Base-by-base conservation (phyloP, 1,140 invertebrate genomes). In the Caerostris extrusa region DNA sequence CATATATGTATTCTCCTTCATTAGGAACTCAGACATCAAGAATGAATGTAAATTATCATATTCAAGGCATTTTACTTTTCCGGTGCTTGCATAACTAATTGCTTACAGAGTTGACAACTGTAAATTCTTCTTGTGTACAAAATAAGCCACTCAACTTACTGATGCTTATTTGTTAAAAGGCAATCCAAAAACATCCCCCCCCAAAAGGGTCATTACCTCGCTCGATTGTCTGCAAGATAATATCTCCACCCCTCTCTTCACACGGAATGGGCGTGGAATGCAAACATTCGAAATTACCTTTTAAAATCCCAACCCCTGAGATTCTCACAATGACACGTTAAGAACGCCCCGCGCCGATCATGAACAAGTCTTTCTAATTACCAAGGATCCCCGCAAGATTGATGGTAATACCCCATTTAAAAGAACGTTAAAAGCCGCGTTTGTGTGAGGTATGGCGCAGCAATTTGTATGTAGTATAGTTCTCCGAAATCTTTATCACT, bases 251-350 rank as follows among this genome's bases (percentile, higher is more conserved):
- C 90, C 90, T 53, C 82, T 56, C 77, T 7, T 50, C 90, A 92
- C 90, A 92, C 77, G 90, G 90, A 83, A 92, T 85, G 90, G 90
- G 90, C 90, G 90, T 83, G 90, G 90, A 85, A 92, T 57, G 61
- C 90, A 92, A 92, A 92, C 90, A 92, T 92, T 92, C 90, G 69
- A 92, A 92, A 85, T 92, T 92, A 92, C 90, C 90, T 92, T 92
- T 85, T 92, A 92, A 92, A 81, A 17, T 57, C 88, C 81, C 58
- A 64, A 67, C 71, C 81, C 57, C 34, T 19, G n/a, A 83, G 77
- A 56, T 92, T 14, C 58, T 17, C 77, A 58, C 34, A 60, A 60
- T 92, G 90, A 92, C 90, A 92, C 85, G 82, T 92, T 19, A 58
- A 64, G 56, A 64, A 92, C 90, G 90, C 90, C 90, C 90, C 50